These are phyloP conservation scores for Cremastinae sp. DNA, from an alignment of 2,888 invertebrate genomes.

Conservation along the genomic window DNA sequence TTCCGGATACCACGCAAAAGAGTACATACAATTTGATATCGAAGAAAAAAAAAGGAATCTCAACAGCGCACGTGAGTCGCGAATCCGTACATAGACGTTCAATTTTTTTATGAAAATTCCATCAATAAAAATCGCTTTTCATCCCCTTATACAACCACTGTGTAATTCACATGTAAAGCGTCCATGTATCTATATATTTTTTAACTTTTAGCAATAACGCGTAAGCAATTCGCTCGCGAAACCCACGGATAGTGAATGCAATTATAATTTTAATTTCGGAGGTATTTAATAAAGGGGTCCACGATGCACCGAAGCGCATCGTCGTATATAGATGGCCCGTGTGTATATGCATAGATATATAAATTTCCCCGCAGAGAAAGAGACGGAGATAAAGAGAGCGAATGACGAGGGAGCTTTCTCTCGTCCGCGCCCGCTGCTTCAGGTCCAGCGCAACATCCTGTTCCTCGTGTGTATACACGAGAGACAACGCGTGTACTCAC, in stretches of 20 bases:
- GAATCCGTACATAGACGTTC: no score
- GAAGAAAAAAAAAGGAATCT: background rate
- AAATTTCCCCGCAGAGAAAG: background rate
- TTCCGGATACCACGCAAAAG: no score
- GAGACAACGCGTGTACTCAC: constrained; percentile 4
- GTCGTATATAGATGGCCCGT: constrained; percentile 39
- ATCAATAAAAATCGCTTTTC: background rate
- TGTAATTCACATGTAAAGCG: no score
- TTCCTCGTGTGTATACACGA: constrained; percentile 21
- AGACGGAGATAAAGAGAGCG: background rate
- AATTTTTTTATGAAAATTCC: background rate
- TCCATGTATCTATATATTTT: background rate
- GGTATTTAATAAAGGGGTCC: constrained; percentile 80
- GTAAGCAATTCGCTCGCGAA: constrained; percentile 67
- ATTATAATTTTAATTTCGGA: constrained; percentile 80
- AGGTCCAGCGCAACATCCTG: constrained; percentile 22
- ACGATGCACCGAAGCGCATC: constrained; percentile 61
- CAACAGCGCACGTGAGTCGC: no score
- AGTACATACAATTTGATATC: background rate
- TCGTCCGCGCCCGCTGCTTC: constrained; percentile 15
- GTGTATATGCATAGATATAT: background rate
- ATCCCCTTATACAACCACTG: background rate
- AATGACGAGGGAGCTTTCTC: constrained; percentile 7
- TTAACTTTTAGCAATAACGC: constrained; percentile 41
- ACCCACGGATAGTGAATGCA: constrained; percentile 76